Base-by-base conservation (phyloP, 1,140 invertebrate species). In the Lucilia cuprina region DNA sequence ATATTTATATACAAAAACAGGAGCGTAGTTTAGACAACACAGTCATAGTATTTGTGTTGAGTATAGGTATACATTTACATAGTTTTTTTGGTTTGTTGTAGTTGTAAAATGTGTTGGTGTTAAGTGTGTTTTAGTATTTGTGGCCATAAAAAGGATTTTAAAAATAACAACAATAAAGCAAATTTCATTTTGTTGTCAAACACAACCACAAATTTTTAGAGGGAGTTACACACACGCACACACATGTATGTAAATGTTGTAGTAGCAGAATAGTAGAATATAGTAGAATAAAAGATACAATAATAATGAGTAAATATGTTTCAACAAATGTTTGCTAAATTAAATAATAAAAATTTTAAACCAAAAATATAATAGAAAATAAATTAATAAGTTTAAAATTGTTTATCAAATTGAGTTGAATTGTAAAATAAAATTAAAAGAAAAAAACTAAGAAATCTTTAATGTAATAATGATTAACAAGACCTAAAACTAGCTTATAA, bases 241-340 rank as follows among this genome's bases (percentile, higher is more conserved):
- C 65, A 70, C 65, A 70, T 21, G 50, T 55, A 70, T 21, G 65
- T 21, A 70, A n/a, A 21, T 70, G 65, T 70, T 19, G 65, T 70
- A 21, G 65, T 70, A 70, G 50, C 13, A 49, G 49, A 12, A 49
- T 12, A 55, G 30, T 49, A 80, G 77, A 80, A 80, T 80, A 80
- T 49, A 80, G 47, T 49, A 80, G 77, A 80, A 80, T 80, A 80
- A 80, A 80, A 80, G 77, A 80, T 50, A 80, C 55, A 60, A 60
- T 80, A 80, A 49, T 50, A 80, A 80, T 80, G 77, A 80, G 77
- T 80, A 80, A 80, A 80, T 80, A 49, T 80, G 21, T 41, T 30
- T 30, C 25, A 30, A 30, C 25, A 30, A 30, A 34, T 60, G 50
- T 74, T 75, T 75, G 5, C 13, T 41, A 75, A 78, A n/a, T 9